A percentile compares a stretch with the other conserved stretches of the same genome.
Conservation (phyloP, 1,140 invertebrate species). For the Drosophila mojavensis region DNA sequence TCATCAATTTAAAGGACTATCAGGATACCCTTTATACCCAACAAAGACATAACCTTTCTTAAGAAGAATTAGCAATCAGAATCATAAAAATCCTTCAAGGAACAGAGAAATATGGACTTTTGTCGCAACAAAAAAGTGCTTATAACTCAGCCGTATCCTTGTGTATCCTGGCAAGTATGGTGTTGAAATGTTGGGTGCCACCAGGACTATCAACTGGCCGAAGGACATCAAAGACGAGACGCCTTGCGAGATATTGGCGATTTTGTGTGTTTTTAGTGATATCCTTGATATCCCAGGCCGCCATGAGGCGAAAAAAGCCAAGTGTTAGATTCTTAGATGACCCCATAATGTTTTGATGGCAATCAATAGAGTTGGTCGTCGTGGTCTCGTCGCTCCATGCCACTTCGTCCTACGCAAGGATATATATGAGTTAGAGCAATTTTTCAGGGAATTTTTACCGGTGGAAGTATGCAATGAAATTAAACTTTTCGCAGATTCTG, state of each 20-base stretch:
- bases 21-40: neutral
- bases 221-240: neutral
- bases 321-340: constrained; percentile 3
- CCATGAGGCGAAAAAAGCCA: neutral
- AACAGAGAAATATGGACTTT: neutral
- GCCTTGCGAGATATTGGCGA: neutral
- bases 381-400: neutral
- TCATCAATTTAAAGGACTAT: neutral
- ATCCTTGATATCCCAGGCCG: neutral
- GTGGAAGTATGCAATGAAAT: too few relatives aligned
- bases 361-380: neutral
- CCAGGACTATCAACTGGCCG: neutral
- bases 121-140: neutral
- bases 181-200: neutral
- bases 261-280: neutral
- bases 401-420: neutral
- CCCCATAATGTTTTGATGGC: neutral
- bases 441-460: too few relatives aligned
- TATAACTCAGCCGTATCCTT: neutral
- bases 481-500: too few relatives aligned
- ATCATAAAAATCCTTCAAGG: neutral
- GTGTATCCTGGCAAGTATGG: neutral
- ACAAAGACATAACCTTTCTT: neutral
- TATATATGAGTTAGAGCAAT: neutral
- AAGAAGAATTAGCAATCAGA: neutral